Base-by-base conservation (phyloP, 2,113 vertebrate species). In the Mola mola region DNA sequence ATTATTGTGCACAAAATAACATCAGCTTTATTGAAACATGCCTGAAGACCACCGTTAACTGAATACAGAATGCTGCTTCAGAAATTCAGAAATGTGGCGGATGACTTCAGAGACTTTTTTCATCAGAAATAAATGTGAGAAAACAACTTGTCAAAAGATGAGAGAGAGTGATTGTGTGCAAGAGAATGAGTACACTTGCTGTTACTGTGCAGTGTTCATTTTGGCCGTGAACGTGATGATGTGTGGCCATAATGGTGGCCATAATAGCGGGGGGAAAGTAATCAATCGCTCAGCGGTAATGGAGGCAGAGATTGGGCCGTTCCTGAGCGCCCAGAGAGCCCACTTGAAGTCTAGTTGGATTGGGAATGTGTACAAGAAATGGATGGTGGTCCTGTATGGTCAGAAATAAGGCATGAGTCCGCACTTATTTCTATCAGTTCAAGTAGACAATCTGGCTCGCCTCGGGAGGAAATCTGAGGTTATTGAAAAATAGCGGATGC, bases 201-300 rank as follows among this genome's bases (percentile, higher is more conserved):
- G 50, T 65, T 78, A 72, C 77, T 57, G 60, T 68, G 57, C 70
- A 79, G 64, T 72, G 69, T 84, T 79, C 73, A 81, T 85, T 86
- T 83, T 67, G 59, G 60, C 62, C 41, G 56, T 50, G 62, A 86
- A 84, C 49, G 68, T 77, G 66, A 70, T 73, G 69, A 86, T 81
- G 78, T 85, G 76, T 52, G 53, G 46, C 44, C 44, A 65, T 86
- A 86, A 86, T 83, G 63, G 65, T 66, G 46, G 58, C 64, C 61
- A 51, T 61, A 58, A 46, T 19, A 10, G 52, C 67, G 57, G 57
- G 53, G 58, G 8, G 21, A 49, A 41, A 75, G 74, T 78, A 88
- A 88, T 88, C 78, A 88, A 67, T 88, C 78, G 68, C 72, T 47
- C 40, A 28, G 59, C 67, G 52, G 62, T 83, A 88, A 83, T 66